A percentile compares a stretch with the other conserved stretches of the same genome.
Conservation (phyloP, 2,797 vertebrate genomes). For the Myotis pilosus region DNA sequence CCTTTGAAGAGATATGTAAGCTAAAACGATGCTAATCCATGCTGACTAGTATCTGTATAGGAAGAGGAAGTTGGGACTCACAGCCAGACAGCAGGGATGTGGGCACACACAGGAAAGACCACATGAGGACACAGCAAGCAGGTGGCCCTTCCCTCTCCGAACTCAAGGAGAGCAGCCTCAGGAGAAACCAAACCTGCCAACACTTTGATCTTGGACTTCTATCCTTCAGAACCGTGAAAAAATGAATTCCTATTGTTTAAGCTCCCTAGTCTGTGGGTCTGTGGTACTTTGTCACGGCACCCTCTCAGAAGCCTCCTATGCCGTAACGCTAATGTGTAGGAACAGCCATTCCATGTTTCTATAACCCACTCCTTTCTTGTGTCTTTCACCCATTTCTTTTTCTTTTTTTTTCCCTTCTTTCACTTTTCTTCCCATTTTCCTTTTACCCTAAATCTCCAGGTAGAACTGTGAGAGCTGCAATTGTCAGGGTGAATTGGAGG, state of each 20-base stretch:
- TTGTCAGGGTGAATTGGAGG: not conserved
- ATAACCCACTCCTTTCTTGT: not conserved
- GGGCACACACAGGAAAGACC: too few species aligned
- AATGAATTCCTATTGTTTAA: not conserved
- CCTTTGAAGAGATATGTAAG: not conserved
- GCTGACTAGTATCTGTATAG: not conserved
- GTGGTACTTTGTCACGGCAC: not conserved
- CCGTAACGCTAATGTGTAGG: not conserved
- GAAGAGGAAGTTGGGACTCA: not conserved
- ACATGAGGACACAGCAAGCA: not conserved
- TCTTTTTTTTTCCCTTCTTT: not conserved
- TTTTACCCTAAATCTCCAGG: not conserved
- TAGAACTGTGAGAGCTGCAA: not conserved
- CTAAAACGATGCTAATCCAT: not conserved
- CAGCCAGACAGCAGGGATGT: too few species aligned
- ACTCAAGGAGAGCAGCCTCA: not conserved
- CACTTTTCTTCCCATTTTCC: not conserved
- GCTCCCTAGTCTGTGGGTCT: not conserved
- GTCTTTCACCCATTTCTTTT: not conserved
- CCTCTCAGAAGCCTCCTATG: fast-evolving
- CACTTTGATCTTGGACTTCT: not conserved
- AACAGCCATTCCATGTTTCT: not conserved
- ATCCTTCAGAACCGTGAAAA: not conserved
- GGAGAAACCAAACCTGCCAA: not conserved
- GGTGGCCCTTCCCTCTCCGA: not conserved